A percentile compares a stretch with the other conserved stretches of the same genome.
Conservation (phyloP, 2,797 vertebrate species). For the Anomalospiza imberbis region DNA sequence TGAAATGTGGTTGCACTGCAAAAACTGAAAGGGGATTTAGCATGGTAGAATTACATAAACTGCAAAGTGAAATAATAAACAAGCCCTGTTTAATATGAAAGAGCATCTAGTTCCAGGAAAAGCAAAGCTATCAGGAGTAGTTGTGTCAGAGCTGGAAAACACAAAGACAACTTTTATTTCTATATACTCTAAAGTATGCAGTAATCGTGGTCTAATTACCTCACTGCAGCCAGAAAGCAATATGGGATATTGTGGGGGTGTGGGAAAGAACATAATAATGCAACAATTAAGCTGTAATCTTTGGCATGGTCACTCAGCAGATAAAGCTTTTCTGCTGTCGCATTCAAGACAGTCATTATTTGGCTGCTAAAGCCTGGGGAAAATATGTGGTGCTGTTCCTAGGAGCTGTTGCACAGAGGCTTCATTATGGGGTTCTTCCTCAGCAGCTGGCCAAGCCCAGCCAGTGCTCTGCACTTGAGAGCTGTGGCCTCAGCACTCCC, state of each 20-base stretch:
- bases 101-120: conserved; percentile 9
- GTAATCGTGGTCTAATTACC: conserved; percentile 23
- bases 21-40: not conserved
- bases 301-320: conserved; percentile 54
- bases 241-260: conserved; percentile 40
- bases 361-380: conserved; percentile 39
- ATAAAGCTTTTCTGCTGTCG: conserved; percentile 26
- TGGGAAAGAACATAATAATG: conserved; percentile 47
- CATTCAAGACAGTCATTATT: not conserved
- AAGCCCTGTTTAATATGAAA: not conserved
- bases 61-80: conserved; percentile 7
- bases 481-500: not conserved
- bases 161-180: conserved; percentile 57
- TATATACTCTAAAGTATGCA: conserved; percentile 39
- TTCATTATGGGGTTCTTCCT: conserved; percentile 26
- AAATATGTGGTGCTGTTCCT: conserved; percentile 32
- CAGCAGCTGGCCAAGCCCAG: not conserved
- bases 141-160: conserved; percentile 34
- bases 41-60: not conserved
- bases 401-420: conserved; percentile 13
- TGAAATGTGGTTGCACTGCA: not conserved
- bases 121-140: conserved; percentile 30
- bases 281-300: conserved; percentile 57
- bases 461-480: not conserved
- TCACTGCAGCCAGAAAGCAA: conserved; percentile 37